These are phyloP conservation scores for Cydia splendana DNA, from an alignment of 1,140 invertebrate genomes.

Conservation along the genomic window DNA sequence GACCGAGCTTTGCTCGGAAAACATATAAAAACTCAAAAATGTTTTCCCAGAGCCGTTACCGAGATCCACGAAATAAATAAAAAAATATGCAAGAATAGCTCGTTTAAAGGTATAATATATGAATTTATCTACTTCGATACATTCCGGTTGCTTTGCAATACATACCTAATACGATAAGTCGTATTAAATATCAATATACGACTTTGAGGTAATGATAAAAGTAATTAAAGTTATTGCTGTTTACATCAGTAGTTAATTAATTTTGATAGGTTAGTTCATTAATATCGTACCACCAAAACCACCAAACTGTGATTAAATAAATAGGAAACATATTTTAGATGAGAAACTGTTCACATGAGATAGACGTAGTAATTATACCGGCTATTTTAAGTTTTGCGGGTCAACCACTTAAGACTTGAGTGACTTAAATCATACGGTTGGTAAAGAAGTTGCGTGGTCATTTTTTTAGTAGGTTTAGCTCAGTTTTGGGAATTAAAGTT, in stretches of 20 bases:
- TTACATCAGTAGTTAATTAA: background rate
- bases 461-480: no score
- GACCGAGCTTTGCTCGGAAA: no score
- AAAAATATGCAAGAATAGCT: no score
- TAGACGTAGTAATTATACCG: background rate
- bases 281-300: background rate
- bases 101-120: no score
- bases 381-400: background rate
- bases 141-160: background rate
- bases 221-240: conserved; percentile 5
- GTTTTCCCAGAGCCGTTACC: no score
- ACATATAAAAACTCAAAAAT: no score
- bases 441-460: no score
- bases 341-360: background rate
- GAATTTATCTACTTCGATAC: background rate
- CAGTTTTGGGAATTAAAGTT: no score
- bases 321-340: background rate
- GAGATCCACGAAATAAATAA: no score
- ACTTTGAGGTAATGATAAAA: background rate
- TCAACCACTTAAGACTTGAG: no score
- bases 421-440: no score
- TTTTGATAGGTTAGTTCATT: background rate
- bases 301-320: background rate
- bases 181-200: background rate
- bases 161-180: background rate